These are phyloP conservation scores for Sinocyclocheilus rhinocerous DNA, from an alignment of 2,113 vertebrate genomes.

Conservation along the genomic window DNA sequence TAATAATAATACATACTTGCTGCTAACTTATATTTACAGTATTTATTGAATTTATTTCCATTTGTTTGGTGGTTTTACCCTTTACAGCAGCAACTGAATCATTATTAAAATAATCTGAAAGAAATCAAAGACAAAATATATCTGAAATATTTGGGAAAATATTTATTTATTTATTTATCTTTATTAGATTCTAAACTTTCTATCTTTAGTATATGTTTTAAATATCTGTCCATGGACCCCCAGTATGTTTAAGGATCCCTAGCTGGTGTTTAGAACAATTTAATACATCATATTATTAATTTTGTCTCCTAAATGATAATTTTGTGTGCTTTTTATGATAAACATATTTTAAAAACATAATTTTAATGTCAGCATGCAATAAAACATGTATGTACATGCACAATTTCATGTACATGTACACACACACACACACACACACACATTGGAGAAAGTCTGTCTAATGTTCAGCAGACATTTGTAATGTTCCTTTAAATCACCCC, in stretches of 20 bases:
- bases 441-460: conserved; percentile 38
- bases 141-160: too few species aligned
- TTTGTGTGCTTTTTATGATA: not conserved
- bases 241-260: not conserved
- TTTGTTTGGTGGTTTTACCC: not conserved
- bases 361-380: not conserved
- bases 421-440: not conserved
- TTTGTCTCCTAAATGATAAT: not conserved
- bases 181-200: not conserved
- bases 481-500: conserved; percentile 68
- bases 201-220: not conserved
- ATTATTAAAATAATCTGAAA: too few species aligned
- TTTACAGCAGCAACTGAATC: not conserved
- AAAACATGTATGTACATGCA: not conserved
- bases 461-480: conserved; percentile 67
- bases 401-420: too few species aligned
- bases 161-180: too few species aligned
- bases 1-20: too few species aligned
- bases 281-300: not conserved
- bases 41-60: too few species aligned
- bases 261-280: not conserved
- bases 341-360: not conserved
- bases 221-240: not conserved
- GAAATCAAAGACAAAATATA: too few species aligned
- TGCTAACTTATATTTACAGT: not conserved